Conservation (phyloP, 1,140 invertebrate species). For the Cataglyphis hispanica region DNA sequence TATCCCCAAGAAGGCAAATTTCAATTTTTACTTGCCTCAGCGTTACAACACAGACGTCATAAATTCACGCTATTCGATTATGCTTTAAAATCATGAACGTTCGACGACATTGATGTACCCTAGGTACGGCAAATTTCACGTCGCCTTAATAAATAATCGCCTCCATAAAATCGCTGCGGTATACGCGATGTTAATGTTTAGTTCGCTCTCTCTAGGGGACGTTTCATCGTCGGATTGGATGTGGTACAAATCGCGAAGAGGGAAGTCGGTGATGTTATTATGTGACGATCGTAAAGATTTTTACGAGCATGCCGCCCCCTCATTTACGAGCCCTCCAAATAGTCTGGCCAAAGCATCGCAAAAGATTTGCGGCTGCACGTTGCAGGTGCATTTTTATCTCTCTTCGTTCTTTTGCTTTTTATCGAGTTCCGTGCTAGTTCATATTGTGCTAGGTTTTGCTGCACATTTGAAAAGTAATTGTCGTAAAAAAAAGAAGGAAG, state of each 20-base stretch:
- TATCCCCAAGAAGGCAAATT: neutral
- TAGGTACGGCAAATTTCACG: neutral
- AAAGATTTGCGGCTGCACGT: conserved; percentile 42
- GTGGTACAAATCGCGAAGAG: conserved; percentile 31
- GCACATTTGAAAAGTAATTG: conserved; percentile 26
- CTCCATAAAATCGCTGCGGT: conserved; percentile 27
- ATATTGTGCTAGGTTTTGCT: conserved; percentile 2
- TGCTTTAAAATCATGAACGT: neutral
- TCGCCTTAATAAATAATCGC: conserved; percentile 42
- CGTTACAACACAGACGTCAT: neutral
- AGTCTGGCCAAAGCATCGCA: conserved; percentile 2
- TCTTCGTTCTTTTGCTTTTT: neutral
- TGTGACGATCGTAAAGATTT: conserved; percentile 46
- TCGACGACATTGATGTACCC: neutral
- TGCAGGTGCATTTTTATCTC: conserved; percentile 41
- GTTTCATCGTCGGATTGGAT: conserved; percentile 30
- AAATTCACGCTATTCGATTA: conserved; percentile 10
- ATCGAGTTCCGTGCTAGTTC: neutral
- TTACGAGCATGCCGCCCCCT: conserved; percentile 54
- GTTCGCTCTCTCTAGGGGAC: conserved; percentile 6
- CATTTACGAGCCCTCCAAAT: conserved; percentile 58
- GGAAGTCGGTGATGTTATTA: conserved; percentile 46
- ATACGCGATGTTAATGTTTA: conserved; percentile 28
- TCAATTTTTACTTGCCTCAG: neutral
- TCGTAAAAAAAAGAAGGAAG: conserved; percentile 9